Percentiles rank a stretch among this genome's conserved stretches.
These are phyloP conservation scores for Cynocephalus volans DNA, from an alignment of 2,113 vertebrate genomes.

Conservation along the genomic window DNA sequence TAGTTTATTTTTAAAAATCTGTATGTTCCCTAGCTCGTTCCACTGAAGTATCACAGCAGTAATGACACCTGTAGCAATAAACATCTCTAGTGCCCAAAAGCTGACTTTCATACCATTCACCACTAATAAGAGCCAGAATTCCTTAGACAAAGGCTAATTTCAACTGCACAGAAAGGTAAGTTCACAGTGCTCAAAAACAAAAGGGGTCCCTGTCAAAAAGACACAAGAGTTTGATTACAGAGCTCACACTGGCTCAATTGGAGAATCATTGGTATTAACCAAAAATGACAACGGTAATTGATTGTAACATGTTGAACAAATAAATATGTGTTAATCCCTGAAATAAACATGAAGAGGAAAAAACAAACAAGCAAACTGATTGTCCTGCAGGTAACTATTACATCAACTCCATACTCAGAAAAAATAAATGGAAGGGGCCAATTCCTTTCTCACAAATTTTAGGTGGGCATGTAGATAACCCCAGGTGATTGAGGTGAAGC, in stretches of 20 bases:
- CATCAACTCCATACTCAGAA: background rate
- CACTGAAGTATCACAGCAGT: rapidly evolving
- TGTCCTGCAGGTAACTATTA: background rate
- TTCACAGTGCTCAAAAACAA: no score
- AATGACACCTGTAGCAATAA: rapidly evolving
- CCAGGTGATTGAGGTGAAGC: background rate
- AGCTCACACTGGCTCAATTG: background rate
- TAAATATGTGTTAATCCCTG: background rate
- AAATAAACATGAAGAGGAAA: no score
- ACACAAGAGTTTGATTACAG: background rate
- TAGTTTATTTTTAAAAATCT: background rate
- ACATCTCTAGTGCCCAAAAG: rapidly evolving
- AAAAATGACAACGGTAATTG: background rate
- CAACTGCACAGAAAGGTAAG: no score
- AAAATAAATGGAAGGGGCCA: background rate
- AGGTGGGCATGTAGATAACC: background rate
- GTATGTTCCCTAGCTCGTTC: background rate
- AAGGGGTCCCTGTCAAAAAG: rapidly evolving
- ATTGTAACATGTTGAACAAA: background rate
- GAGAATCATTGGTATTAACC: background rate
- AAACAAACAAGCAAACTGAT: background rate
- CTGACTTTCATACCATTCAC: rapidly evolving
- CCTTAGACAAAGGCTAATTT: no score
- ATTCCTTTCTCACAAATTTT: background rate
- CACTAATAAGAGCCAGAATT: rapidly evolving